Evolutionary conservation across 2,113 vertebrate genomes (phyloP), one percentile per base, ranked within the genome.

Genomic region (Alces alces): DNA sequence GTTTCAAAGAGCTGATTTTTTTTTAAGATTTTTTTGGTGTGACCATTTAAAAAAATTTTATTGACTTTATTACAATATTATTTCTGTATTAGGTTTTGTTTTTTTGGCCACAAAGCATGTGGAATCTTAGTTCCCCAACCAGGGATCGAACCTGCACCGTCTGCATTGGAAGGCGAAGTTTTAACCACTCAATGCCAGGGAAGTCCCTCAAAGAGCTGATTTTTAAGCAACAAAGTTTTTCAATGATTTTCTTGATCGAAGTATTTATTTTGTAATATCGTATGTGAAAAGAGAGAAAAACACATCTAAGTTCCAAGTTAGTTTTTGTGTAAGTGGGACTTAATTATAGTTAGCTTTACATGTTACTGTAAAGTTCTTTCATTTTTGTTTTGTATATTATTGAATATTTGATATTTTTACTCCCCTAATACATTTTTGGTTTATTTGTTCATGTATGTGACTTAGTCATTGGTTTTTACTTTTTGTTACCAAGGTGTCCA

Each of bases 401-500:
- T 94, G 21, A 76, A 4, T 86, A 58, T 58, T 94, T 96, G 25
- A 45, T 50, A 36, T 61, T 95, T 91, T 94, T 21, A 93, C 95
- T 95, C 19, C 83, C 19, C 15, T 78, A 54, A 17, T 91, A 94
- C 12, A 60, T 78, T 97, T 94, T 92, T 88, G 76, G 47, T 36
- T 95, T 16, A 30, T 90, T 96, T 92, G 5, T 84, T 94, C 33
- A 83, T 64, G 85, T 95, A 0, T 66, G 3, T 92, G 64, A 76
- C n/a, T 78, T 92, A 79, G 3, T 95, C 23, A 82, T 70, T 97
- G 45, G 6, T 70, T 96, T 95, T 92, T 70, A 23, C 95, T 93
- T 97, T 97, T 94, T 73, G 61, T 92, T 83, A 90, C 43, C 89
- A 98, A 99, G 99, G 99, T 97, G 98, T 99, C 91, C 99, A 99